Base-by-base conservation (phyloP, 2,888 invertebrate genomes). In the Iselma pallidipennis region DNA sequence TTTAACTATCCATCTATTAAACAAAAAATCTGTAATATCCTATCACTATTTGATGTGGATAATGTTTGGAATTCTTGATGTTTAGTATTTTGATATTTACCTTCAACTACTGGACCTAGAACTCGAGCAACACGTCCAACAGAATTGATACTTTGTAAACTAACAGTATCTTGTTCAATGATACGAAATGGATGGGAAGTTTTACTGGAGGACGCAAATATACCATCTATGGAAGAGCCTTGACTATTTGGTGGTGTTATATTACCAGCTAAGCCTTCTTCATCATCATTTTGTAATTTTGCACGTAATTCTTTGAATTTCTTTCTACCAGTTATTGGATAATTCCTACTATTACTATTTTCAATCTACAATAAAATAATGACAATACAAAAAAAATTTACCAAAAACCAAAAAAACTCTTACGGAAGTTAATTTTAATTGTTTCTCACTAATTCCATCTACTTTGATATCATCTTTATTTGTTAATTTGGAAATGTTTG, bases 121-220 rank as follows among this genome's bases (percentile, higher is more conserved):
- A 94, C 89, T 70, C 91, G 84, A 26, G 94, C 93, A 66, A 93
- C 90, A 72, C 94, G 85, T 23, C 94, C 94, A 60, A 95, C 83
- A 52, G 95, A 95, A 71, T 93, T 92, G 86, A 95, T 91, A 77
- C 94, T 94, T 80, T 94, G 94, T 72, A 95, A 83, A 78, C 94
- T 94, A 80, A 93, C 86, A 14, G 94, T 89, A 81, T 95, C 95
- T 74, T 92, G 92, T 71, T 95, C 93, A 74, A 95, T 93, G 67
- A 94, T 91, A 81, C 88, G 87, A 80, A 94, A 94, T 19, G 94
- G 94, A 81, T 92, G 93, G 61, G 85, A 83, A 50, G 87, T 86
- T 73, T 88, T 87, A 54, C 85, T 85, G 64, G 88, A 85, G 31
- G 84, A 83, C 7, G 89, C 87, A 79, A 87, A 91, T 12, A 91